These are phyloP conservation scores for Pycnonotus jocosus DNA, from an alignment of 2,113 vertebrate genomes.

Conservation along the genomic window DNA sequence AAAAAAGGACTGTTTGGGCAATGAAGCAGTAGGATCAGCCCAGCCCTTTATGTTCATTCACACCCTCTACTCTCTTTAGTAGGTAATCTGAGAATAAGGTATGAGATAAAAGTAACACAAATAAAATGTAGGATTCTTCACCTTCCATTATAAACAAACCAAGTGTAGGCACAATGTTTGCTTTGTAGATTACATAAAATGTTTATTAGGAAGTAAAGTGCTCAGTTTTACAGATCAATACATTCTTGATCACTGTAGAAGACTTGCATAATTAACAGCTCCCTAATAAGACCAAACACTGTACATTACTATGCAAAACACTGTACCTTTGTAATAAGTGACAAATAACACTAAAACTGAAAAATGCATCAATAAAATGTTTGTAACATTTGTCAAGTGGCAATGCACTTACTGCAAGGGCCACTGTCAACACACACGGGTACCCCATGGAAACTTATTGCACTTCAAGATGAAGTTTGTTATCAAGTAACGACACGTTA, in stretches of 20 bases:
- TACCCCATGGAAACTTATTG: conserved; percentile 83
- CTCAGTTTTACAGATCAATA: conserved; percentile 59
- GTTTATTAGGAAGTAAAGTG: conserved; percentile 75
- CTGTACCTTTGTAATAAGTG: neutral
- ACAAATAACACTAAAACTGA: neutral
- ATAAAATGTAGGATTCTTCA: neutral
- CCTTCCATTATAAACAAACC: neutral
- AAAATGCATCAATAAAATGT: neutral
- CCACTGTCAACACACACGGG: conserved; percentile 68
- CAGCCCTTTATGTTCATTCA: neutral
- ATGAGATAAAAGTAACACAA: neutral
- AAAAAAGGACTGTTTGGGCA: neutral
- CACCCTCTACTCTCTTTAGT: neutral
- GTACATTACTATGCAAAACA: neutral
- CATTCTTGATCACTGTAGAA: conserved; percentile 28
- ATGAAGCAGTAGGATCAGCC: neutral
- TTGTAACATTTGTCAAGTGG: conserved; percentile 46
- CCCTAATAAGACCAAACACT: conserved; percentile 1
- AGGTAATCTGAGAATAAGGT: neutral
- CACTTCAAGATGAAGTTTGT: conserved; percentile 99
- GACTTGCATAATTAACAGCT: conserved; percentile 35
- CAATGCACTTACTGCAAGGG: conserved; percentile 56
- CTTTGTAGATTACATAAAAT: neutral
- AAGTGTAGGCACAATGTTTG: neutral
- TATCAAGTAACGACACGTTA: conserved; percentile 69